These are phyloP conservation scores for Lucilia sericata DNA, from an alignment of 1,140 invertebrate species.

Conservation along the genomic window DNA sequence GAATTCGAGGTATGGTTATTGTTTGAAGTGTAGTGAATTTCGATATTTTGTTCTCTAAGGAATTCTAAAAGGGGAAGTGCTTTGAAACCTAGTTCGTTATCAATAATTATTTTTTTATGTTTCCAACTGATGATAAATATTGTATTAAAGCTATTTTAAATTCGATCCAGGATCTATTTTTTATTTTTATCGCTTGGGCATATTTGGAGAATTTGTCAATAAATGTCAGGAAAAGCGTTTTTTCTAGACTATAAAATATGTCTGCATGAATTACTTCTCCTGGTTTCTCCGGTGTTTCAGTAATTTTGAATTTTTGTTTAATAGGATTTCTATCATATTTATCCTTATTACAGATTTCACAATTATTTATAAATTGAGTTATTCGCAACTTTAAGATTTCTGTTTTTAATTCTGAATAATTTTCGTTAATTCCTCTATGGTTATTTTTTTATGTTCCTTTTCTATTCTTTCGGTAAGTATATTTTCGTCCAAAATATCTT, in stretches of 20 bases:
- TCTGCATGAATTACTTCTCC: constrained; percentile 42
- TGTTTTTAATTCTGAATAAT: constrained; percentile 15
- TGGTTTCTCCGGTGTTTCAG: constrained; percentile 33
- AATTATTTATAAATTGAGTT: constrained; percentile 40
- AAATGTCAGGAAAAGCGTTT: constrained; percentile 23
- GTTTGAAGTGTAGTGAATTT: not conserved
- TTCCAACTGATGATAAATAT: not conserved
- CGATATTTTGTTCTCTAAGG: constrained; percentile 12
- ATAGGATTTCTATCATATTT: constrained; percentile 40
- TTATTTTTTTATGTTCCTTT: constrained; percentile 45
- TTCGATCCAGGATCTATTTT: constrained; percentile 11
- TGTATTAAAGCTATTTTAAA: not conserved
- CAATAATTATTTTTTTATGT: constrained; percentile 34
- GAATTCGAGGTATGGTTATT: too few relatives aligned
- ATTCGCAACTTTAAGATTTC: constrained; percentile 41
- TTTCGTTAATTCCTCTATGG: constrained; percentile 44
- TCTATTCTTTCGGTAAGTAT: constrained; percentile 25
- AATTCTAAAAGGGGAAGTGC: not conserved
- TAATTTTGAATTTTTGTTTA: constrained; percentile 31
- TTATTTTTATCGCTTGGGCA: not conserved
- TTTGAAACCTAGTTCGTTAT: constrained; percentile 34
- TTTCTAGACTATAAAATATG: constrained; percentile 22
- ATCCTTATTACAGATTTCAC: constrained; percentile 30
- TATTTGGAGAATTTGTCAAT: constrained; percentile 32
- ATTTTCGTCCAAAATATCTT: too few relatives aligned